Percentiles rank a stretch among this genome's conserved stretches.
These are phyloP conservation scores for Drosophila subsilvestris DNA, from an alignment of 2,888 invertebrate genomes.

Conservation along the genomic window DNA sequence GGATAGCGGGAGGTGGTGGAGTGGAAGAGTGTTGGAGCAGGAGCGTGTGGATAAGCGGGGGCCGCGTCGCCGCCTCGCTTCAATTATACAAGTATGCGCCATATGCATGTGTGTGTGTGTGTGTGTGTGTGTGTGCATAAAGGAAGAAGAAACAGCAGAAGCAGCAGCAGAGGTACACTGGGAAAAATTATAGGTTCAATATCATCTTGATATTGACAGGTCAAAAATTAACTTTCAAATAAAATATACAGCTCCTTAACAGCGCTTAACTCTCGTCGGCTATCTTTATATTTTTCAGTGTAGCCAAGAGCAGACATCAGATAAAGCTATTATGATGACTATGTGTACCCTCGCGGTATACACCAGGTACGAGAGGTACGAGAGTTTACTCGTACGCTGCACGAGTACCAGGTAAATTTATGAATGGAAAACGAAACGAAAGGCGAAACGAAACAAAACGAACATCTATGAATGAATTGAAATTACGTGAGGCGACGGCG, in stretches of 20 bases:
- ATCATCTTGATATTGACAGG: not conserved
- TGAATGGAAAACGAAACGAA: constrained; percentile 65
- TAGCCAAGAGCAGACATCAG: constrained; percentile 31
- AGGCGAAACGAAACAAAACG: constrained; percentile 17
- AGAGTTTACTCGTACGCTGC: not conserved
- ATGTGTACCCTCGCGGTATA: constrained; percentile 29
- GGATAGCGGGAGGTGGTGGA: not conserved
- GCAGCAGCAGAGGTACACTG: constrained; percentile 38
- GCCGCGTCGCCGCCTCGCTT: not conserved
- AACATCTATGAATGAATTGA: constrained; percentile 78
- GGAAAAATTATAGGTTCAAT: not conserved
- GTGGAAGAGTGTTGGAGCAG: not conserved
- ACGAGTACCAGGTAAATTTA: constrained; percentile 70
- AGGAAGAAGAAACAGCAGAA: constrained; percentile 35
- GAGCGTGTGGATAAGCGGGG: not conserved
- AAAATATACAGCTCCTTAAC: too few species aligned
- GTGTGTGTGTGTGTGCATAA: constrained; percentile 28
- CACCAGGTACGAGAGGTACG: constrained; percentile 4
- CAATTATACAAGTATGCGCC: not conserved
- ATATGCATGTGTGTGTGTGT: constrained; percentile 13
- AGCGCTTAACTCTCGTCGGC: not conserved
- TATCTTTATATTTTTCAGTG: not conserved
- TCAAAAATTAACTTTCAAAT: not conserved
- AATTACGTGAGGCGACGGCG: constrained; percentile 68
- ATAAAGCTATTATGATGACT: constrained; percentile 73